Percentiles rank a stretch among this genome's conserved stretches.
Conservation (phyloP, 2,888 invertebrate species). For the Ophraella communa region DNA sequence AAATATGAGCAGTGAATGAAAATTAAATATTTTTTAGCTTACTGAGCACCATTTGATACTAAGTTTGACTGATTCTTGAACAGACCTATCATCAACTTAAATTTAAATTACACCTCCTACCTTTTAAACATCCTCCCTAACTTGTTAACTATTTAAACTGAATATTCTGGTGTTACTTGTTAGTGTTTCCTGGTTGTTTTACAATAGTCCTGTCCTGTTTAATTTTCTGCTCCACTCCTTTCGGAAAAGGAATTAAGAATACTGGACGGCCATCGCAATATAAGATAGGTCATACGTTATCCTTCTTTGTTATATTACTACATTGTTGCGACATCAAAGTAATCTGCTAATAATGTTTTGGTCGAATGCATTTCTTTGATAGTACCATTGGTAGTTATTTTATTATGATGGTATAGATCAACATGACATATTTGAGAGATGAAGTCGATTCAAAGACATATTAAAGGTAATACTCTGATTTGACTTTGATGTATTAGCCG, state of each 20-base stretch:
- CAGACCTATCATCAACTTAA: too few relatives aligned
- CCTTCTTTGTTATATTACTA: not conserved
- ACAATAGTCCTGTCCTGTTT: not conserved
- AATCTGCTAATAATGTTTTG: slow-evolving; percentile 11
- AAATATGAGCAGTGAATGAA: too few relatives aligned
- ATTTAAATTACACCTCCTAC: too few relatives aligned
- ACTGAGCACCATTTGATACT: too few relatives aligned
- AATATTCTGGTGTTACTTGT: not conserved
- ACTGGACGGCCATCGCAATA: not conserved
- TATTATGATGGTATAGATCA: slow-evolving; percentile 4
- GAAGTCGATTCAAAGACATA: slow-evolving; percentile 11
- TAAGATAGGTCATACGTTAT: not conserved
- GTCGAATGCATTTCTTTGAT: slow-evolving; percentile 17
- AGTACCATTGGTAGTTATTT: slow-evolving; percentile 17
- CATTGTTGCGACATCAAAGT: not conserved
- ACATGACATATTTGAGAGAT: slow-evolving; percentile 23
- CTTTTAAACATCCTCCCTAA: not conserved
- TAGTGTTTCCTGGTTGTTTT: not conserved
- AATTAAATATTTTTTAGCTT: too few relatives aligned
- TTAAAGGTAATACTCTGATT: slow-evolving; percentile 1
- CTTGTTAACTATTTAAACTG: too few relatives aligned
- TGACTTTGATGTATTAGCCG: slow-evolving; percentile 7
- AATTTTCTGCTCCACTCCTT: not conserved
- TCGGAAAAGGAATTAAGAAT: not conserved
- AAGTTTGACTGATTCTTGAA: too few relatives aligned